A percentile compares a stretch with the other conserved stretches of the same genome.
Conservation (phyloP, 1,140 invertebrate species). For the Leptinotarsa undecemlineata region DNA sequence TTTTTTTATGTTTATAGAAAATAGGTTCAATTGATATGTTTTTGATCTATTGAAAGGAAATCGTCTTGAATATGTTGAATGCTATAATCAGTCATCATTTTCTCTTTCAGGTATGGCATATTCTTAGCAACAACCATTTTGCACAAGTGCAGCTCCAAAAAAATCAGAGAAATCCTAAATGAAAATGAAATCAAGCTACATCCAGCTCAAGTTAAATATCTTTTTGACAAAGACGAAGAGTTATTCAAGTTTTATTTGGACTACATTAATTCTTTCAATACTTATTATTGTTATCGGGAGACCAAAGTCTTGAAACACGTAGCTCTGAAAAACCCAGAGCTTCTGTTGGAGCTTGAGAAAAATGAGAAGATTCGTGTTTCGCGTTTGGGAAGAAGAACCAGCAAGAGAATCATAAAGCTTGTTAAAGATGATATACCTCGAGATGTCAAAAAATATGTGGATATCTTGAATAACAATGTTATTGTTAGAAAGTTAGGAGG, state of each 20-base stretch:
- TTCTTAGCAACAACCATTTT: constrained; percentile 21
- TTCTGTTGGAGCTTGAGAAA: constrained; percentile 13
- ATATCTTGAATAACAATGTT: constrained; percentile 11
- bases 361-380: neutral
- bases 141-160: constrained; percentile 20
- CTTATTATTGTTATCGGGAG: neutral
- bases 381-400: constrained; percentile 23
- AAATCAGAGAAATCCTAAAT: constrained; percentile 21
- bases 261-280: neutral
- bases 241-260: constrained; percentile 27
- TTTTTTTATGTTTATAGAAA: too few relatives aligned
- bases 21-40: too few relatives aligned
- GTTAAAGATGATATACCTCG: constrained; percentile 24
- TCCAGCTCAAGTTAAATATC: constrained; percentile 19
- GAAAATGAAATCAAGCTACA: constrained; percentile 16
- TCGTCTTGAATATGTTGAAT: too few relatives aligned
- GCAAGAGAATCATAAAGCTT: constrained; percentile 20
- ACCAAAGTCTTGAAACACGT: constrained; percentile 24
- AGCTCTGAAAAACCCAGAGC: constrained; percentile 18
- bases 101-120: constrained; percentile 28
- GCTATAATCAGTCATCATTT: too few relatives aligned
- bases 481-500: constrained; percentile 11
- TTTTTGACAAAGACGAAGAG: constrained; percentile 27
- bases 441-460: neutral
- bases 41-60: too few relatives aligned